Evolutionary conservation across 92 coral and sea anemone species (phyloP), one percentile per base, ranked within the genome.

Genomic region (Muricea muricata): DNA sequence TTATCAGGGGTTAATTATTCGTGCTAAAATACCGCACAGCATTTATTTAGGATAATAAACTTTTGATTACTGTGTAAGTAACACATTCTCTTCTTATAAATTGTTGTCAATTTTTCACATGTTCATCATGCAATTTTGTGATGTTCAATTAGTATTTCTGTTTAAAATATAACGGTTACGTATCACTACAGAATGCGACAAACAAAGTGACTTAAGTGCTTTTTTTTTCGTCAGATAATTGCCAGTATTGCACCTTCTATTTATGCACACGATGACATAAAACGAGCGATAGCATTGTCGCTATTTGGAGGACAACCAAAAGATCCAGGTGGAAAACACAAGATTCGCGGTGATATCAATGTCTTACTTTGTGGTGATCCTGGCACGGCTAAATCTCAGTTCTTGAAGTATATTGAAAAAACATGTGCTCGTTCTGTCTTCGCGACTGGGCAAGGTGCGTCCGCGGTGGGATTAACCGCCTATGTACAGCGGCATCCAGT

Each of bases 281-380:
- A 96, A 89, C 86, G 99, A 83, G 99, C 94, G 21, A 66, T 96
- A 17, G 99, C 99, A 6, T 80, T 96, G 74, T 67, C 98, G 4
- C 56, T 93, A 87, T 96, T 96, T 92, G 99, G 99, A 47, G 99
- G 99, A 1, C 98, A 92, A 3, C 86, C 99, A 1, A 96, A 96
- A 86, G 99, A 96, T 63, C 99, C 99, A 79, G 99, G 99, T 82
- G 99, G 99, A 30, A 96, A 96, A 76, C 99, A 96, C 87, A 96
- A 96, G 73, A 87, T 96, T 29, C 95, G 99, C 58, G 99, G 99
- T 11, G 99, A 96, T 88, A 70, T 96, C 75, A 96, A 96, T 83
- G 90, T 93, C 41, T 79, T 96, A 13, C 69, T 96, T 69, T 96
- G 99, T 71, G 99, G 99, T 74, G 99, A 96, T 57, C 99, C 99